Conservation (phyloP, 1,140 invertebrate species). For the Heterodera schachtii region DNA sequence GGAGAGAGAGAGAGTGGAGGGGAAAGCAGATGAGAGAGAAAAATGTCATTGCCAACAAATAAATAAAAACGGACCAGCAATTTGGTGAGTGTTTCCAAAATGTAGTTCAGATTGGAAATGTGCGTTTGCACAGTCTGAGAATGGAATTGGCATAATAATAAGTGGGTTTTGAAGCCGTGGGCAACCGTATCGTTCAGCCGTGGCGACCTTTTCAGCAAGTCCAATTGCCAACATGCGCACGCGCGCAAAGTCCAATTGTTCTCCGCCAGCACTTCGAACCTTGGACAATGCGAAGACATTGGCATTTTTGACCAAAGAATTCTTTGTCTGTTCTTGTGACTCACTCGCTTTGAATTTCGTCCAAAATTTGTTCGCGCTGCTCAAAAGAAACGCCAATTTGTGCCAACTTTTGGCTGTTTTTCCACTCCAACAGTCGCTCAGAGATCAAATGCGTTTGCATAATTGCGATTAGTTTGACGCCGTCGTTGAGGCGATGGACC, state of each 20-base stretch:
- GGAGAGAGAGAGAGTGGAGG: too few relatives aligned
- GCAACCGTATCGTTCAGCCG: slow-evolving; percentile 48
- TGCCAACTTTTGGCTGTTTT: slow-evolving; percentile 61
- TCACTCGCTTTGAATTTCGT: slow-evolving; percentile 63
- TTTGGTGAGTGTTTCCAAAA: slow-evolving; percentile 63
- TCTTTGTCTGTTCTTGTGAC: slow-evolving; percentile 7
- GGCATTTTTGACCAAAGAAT: slow-evolving; percentile 21
- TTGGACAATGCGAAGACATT: slow-evolving; percentile 34
- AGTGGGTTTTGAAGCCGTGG: neutral
- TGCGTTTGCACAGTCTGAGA: slow-evolving; percentile 51
- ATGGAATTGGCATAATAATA: neutral
- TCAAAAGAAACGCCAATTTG: slow-evolving; percentile 64
- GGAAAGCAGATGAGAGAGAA: too few relatives aligned
- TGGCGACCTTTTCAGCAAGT: slow-evolving; percentile 55
- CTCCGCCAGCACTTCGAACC: slow-evolving; percentile 63
- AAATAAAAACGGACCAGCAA: slow-evolving; percentile 28
- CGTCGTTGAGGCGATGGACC: slow-evolving; percentile 62
- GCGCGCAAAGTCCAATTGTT: slow-evolving; percentile 64
- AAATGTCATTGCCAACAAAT: too few relatives aligned
- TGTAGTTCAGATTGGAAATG: slow-evolving; percentile 54
- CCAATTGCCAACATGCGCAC: slow-evolving; percentile 62
- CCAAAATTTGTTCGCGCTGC: slow-evolving; percentile 54
- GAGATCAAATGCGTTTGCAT: slow-evolving; percentile 58
- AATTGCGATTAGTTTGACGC: slow-evolving; percentile 55
- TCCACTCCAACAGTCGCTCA: slow-evolving; percentile 61